A percentile compares a stretch with the other conserved stretches of the same genome.
These are phyloP conservation scores for Phyllostomus hastatus DNA, from an alignment of 2,113 vertebrate genomes.

Conservation along the genomic window DNA sequence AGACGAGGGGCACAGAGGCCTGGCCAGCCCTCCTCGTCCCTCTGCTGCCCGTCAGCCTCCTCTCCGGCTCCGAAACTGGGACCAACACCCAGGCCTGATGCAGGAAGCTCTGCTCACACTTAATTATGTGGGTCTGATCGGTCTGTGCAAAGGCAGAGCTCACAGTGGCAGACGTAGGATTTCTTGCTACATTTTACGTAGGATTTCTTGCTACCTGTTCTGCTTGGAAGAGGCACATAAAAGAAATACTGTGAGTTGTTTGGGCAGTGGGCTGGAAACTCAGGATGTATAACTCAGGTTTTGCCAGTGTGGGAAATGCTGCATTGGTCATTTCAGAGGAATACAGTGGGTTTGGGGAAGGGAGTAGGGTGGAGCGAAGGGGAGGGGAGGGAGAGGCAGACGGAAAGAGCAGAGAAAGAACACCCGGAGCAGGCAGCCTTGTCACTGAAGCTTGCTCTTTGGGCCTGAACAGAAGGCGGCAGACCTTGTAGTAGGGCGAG, in stretches of 20 bases:
- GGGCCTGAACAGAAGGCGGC: not conserved
- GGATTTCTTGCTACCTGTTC: not conserved
- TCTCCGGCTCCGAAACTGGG: not conserved
- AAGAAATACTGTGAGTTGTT: not conserved
- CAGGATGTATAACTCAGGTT: not conserved
- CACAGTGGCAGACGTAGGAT: not conserved
- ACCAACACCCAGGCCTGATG: not conserved
- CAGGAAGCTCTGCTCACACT: fast-evolving
- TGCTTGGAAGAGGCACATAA: not conserved
- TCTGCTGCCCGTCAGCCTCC: not conserved
- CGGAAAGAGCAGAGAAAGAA: not conserved
- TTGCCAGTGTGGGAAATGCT: not conserved
- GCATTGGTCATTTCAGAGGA: not conserved
- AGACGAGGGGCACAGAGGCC: not conserved
- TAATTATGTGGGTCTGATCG: not conserved
- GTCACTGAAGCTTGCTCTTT: not conserved
- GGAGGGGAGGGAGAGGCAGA: not conserved
- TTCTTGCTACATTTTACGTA: not conserved
- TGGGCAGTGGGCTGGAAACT: not conserved
- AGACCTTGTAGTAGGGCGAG: not conserved
- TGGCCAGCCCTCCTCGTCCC: not conserved
- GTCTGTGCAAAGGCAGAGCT: not conserved
- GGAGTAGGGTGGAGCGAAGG: too few relatives aligned
- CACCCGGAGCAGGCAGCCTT: fast-evolving
- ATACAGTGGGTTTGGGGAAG: not conserved